Conservation (phyloP, 2,888 invertebrate genomes). For the Coenonympha glycerion region DNA sequence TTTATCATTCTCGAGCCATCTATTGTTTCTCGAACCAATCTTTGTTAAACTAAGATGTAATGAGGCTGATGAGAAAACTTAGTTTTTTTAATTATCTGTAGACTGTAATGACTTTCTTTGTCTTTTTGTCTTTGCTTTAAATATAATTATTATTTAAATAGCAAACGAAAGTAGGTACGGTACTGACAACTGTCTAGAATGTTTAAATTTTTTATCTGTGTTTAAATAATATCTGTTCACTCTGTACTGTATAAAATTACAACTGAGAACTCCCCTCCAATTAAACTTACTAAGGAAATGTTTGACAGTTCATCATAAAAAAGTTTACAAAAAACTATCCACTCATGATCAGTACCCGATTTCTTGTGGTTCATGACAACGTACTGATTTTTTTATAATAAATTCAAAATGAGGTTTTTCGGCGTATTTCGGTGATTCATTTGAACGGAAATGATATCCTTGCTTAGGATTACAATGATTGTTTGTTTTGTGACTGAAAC, state of each 20-base stretch:
- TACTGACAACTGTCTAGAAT: no score
- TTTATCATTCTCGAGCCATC: conserved; percentile 4
- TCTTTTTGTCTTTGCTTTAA: no score
- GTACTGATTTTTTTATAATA: background rate
- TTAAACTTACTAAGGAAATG: no score
- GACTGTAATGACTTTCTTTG: background rate
- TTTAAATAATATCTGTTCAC: no score
- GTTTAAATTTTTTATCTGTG: no score
- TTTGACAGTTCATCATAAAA: background rate
- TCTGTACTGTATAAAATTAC: no score
- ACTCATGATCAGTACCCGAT: background rate
- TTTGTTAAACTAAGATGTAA: conserved; percentile 8
- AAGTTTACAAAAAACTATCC: background rate
- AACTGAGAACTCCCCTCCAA: no score
- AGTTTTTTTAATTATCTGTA: background rate
- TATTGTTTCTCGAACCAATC: conserved; percentile 3
- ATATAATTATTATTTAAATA: background rate
- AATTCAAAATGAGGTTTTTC: background rate
- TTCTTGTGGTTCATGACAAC: background rate
- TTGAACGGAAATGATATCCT: background rate
- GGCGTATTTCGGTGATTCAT: background rate
- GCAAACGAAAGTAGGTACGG: background rate
- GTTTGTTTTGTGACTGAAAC: background rate
- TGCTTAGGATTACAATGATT: background rate
- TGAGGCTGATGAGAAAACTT: conserved; percentile 2